Conservation (phyloP, 2,888 invertebrate genomes). For the Cantharis rufa region DNA sequence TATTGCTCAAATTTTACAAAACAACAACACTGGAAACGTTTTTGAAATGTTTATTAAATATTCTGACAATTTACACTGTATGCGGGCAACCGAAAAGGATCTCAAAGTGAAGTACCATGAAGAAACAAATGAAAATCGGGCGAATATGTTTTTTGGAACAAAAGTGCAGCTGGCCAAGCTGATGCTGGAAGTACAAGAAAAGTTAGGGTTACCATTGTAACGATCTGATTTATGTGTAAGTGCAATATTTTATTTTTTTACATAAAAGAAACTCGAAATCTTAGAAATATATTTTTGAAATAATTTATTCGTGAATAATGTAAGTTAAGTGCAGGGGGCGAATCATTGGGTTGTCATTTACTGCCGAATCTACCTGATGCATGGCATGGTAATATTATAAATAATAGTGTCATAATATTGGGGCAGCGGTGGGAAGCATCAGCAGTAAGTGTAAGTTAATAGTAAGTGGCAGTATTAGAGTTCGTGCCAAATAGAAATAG, state of each 20-base stretch:
- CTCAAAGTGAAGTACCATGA: constrained; percentile 62
- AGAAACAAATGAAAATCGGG: constrained; percentile 43
- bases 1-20: constrained; percentile 59
- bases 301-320: neutral
- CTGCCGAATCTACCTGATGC: too few relatives aligned
- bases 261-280: neutral
- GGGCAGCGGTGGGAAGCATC: too few relatives aligned
- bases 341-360: too few relatives aligned
- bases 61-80: constrained; percentile 67
- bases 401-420: too few relatives aligned
- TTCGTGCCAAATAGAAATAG: too few relatives aligned
- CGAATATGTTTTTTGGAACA: constrained; percentile 60
- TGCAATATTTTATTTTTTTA: neutral
- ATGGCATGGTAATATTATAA: too few relatives aligned
- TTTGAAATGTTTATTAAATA: constrained; percentile 73
- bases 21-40: constrained; percentile 59
- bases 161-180: constrained; percentile 63
- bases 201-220: constrained; percentile 31
- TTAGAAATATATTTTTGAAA: neutral
- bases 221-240: neutral
- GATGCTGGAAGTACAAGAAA: constrained; percentile 52
- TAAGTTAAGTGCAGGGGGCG: neutral
- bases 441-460: too few relatives aligned
- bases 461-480: too few relatives aligned
- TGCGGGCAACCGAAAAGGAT: constrained; percentile 82